phyloP scores from a whole-genome alignment of 1,140 invertebrate species.

The Drosophila obscura region DNA sequence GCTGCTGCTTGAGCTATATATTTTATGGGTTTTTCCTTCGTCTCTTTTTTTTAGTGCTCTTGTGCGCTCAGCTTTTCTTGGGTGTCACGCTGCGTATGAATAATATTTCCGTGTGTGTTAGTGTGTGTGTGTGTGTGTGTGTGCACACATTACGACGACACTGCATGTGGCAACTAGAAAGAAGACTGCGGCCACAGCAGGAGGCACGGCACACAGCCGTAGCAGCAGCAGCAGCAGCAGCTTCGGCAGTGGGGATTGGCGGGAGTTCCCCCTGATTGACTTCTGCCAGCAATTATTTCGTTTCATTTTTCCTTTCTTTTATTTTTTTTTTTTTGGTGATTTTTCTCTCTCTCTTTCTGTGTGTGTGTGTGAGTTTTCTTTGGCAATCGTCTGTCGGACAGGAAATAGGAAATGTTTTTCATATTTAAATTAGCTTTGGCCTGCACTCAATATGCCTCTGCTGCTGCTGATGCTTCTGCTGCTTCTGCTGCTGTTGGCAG shows the following conservation, averaged over 20 bases:
- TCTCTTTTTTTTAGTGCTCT: conserved; percentile 15
- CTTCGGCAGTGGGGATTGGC: not conserved
- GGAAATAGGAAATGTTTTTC: conserved; percentile 81
- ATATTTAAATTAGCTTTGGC: conserved; percentile 73
- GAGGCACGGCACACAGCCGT: not conserved
- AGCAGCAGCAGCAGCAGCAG: too few relatives aligned
- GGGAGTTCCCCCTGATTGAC: conserved; percentile 57
- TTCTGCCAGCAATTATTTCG: conserved; percentile 56
- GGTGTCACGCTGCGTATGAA: conserved; percentile 78
- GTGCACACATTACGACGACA: conserved; percentile 51
- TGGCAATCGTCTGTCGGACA: conserved; percentile 47
- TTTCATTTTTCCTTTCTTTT: conserved; percentile 24
- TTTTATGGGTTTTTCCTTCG: conserved; percentile 30
- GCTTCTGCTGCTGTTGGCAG: conserved; percentile 11
- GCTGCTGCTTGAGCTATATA: conserved; percentile 33
- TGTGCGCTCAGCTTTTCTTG: conserved; percentile 33
- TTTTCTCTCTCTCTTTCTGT: not conserved
- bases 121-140: conserved; percentile 68
- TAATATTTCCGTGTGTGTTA: conserved; percentile 57
- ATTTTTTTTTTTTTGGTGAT: not conserved
- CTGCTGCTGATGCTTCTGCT: too few relatives aligned
- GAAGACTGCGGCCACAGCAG: conserved; percentile 8
- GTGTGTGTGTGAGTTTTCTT: conserved; percentile 24
- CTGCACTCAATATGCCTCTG: conserved; percentile 17
- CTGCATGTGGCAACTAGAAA: conserved; percentile 55